Evolutionary conservation across 2,797 vertebrate genomes (phyloP).

Genomic region (Microhierax caerulescens): DNA sequence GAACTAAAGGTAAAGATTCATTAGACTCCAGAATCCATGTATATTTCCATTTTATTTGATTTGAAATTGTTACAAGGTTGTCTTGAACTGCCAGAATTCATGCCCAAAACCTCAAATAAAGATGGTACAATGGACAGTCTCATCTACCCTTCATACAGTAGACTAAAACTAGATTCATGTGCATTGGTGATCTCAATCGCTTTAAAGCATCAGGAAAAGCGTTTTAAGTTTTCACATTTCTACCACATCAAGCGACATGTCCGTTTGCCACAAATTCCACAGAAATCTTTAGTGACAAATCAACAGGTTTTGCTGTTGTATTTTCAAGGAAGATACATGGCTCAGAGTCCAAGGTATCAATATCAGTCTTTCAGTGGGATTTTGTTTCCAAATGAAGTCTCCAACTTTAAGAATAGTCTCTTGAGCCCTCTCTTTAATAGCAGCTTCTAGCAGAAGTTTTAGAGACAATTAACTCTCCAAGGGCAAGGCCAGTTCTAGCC

Average conservation of each 20-base stretch:
- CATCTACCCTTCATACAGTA: constrained; percentile 69
- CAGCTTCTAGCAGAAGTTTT: constrained; percentile 53
- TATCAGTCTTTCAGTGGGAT: constrained; percentile 33
- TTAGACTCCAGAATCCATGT: constrained; percentile 53
- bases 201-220: constrained; percentile 50
- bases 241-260: constrained; percentile 48
- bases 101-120: constrained; percentile 67
- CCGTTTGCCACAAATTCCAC: constrained; percentile 52
- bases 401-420: constrained; percentile 35
- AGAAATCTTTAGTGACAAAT: constrained; percentile 45
- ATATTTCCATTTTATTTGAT: constrained; percentile 75
- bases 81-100: constrained; percentile 73
- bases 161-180: constrained; percentile 69
- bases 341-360: constrained; percentile 52
- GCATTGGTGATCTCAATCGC: constrained; percentile 51
- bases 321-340: constrained; percentile 57
- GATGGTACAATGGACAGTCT: constrained; percentile 72
- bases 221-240: constrained; percentile 56
- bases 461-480: constrained; percentile 34
- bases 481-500: constrained; percentile 32
- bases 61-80: constrained; percentile 77
- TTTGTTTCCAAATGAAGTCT: constrained; percentile 59
- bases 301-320: constrained; percentile 44
- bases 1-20: constrained; percentile 29
- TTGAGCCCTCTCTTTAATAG: constrained; percentile 48